Evolutionary conservation across 2,888 invertebrate species (phyloP), one percentile per base, ranked within the genome.

Genomic region (Anagyrus pseudococci): DNA sequence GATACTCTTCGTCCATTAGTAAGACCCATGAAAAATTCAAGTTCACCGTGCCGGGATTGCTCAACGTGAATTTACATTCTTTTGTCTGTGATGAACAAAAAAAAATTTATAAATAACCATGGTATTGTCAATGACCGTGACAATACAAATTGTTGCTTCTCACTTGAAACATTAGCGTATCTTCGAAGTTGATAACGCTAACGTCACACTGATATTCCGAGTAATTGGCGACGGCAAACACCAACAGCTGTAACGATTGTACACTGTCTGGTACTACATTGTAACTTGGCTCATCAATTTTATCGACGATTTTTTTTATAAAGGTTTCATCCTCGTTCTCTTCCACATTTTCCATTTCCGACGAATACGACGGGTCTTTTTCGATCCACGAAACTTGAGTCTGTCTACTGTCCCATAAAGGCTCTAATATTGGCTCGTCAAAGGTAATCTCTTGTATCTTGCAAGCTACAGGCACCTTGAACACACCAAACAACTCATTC

Each of bases 141-240:
- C n/a, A n/a, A 19, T 43, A 22, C 2, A 6, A 41, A 47, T 17
- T 1, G 47, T n/a, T 20, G n/a, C 19, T 29, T 13, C 19, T 58
- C 46, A 84, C 84, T 76, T 83, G 81, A 59, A 81, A 86, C 72
- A 88, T 84, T 67, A 85, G 84, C 0, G 87, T 87, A 67, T 88
- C 86, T 2, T 77, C 77, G 63, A 88, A 81, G 49, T 71, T 50
- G 20, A 84, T 82, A 48, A 84, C 81, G 2, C 76, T 68, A n/a
- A 84, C 72, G 2, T 77, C 71, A 67, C 84, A 84, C 1, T 67
- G 65, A 68, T 84, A 88, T 69, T 82, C 82, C 0, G 85, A 81
- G 68, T 85, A 86, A 69, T 85, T 85, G 1, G 85, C 84, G 17
- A 77, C 75, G 2, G 83, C 85, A 2, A 83, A 84, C 66, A 86